Evolutionary conservation across 2,113 vertebrate species (phyloP).

Genomic region (Progne subis): DNA sequence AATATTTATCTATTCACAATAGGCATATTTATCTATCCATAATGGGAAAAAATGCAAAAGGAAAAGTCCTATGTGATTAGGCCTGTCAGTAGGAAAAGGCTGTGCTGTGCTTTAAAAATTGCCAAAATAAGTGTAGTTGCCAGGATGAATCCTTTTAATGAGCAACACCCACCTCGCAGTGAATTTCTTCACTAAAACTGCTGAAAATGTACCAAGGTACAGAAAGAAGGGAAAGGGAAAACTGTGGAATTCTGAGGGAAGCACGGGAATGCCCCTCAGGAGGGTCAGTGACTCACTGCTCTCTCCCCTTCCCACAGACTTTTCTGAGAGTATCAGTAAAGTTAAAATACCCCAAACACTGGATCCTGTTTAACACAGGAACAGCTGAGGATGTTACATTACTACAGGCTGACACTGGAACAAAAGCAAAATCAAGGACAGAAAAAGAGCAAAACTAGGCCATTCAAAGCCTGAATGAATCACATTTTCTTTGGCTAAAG

Average conservation of each 20-base stretch:
- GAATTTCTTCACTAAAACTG: background rate
- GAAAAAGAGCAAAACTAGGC: background rate
- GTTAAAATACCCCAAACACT: background rate
- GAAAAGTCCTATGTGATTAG: background rate
- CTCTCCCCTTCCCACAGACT: background rate
- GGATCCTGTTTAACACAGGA: background rate
- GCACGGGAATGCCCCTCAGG: background rate
- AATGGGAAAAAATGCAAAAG: background rate
- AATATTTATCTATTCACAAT: background rate
- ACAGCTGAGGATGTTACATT: background rate
- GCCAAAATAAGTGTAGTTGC: background rate
- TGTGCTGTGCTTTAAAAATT: background rate
- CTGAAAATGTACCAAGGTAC: background rate
- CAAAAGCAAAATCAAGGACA: background rate
- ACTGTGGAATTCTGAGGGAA: background rate
- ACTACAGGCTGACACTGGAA: background rate
- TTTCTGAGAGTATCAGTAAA: background rate
- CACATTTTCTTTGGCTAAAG: background rate
- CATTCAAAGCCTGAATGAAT: background rate
- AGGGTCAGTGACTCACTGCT: background rate
- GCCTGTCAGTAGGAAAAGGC: background rate
- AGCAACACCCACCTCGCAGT: accelerated
- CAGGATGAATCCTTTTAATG: background rate
- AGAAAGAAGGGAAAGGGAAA: background rate
- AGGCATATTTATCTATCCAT: background rate